A percentile compares a stretch with the other conserved stretches of the same genome.
Conservation (phyloP, 1,140 invertebrate species). For the Leucophenga varia region DNA sequence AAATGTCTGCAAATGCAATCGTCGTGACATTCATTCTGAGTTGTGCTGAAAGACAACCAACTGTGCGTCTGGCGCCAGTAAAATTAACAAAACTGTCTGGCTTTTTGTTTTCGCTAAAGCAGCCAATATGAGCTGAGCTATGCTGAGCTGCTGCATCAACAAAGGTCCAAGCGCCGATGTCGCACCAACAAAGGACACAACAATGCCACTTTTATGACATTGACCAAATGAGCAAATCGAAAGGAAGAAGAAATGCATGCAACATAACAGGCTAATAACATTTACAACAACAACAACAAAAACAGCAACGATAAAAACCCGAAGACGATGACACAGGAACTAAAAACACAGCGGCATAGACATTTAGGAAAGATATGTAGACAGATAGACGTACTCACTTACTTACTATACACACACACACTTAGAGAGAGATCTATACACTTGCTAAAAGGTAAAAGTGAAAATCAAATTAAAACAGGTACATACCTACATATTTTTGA, state of each 20-base stretch:
- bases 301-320: too few species aligned
- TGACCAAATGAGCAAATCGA: too few species aligned
- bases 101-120: constrained; percentile 24
- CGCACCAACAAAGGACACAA: constrained; percentile 30
- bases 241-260: constrained; percentile 12
- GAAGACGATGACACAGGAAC: constrained; percentile 21
- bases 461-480: too few species aligned
- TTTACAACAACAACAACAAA: too few species aligned
- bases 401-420: too few species aligned
- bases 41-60: constrained; percentile 21
- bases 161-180: too few species aligned
- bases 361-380: not conserved
- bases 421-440: not conserved
- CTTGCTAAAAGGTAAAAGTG: constrained; percentile 24
- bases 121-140: constrained; percentile 19
- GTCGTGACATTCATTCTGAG: constrained; percentile 1
- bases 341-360: too few species aligned
- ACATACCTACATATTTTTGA: too few species aligned
- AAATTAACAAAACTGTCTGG: constrained; percentile 39
- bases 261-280: too few species aligned
- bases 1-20: constrained; percentile 3
- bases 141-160: too few species aligned
- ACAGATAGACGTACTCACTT: not conserved
- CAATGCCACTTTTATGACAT: constrained; percentile 32
- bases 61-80: constrained; percentile 46